phyloP scores from a whole-genome alignment of 2,113 vertebrate species.

The Manacus vitellinus region DNA sequence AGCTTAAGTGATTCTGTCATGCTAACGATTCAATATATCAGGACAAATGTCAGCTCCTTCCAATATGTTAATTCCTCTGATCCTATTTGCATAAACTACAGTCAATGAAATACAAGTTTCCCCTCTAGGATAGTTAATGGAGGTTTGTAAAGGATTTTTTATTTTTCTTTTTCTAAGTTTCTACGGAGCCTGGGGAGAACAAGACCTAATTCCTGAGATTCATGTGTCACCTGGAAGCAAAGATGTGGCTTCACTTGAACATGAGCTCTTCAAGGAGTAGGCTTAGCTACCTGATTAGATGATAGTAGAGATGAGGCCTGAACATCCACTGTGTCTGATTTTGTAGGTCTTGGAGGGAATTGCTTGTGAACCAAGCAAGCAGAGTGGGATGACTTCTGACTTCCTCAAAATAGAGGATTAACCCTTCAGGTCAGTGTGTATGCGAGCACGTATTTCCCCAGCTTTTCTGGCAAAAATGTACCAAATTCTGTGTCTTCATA shows the following conservation, averaged over 20 bases:
- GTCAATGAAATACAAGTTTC: conserved; percentile 78
- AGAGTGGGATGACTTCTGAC: neutral
- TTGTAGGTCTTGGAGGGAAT: neutral
- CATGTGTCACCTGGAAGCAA: neutral
- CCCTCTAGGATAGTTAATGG: conserved; percentile 57
- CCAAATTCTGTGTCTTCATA: neutral
- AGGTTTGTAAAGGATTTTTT: conserved; percentile 58
- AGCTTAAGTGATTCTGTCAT: conserved; percentile 95
- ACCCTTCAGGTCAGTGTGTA: neutral
- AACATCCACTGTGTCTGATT: neutral
- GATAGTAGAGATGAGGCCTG: neutral
- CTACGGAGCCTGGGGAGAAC: neutral
- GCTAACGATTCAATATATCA: conserved; percentile 93
- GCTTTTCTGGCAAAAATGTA: neutral
- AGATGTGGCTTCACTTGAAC: neutral
- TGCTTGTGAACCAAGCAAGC: neutral
- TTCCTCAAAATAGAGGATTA: neutral
- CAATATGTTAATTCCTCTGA: conserved; percentile 91
- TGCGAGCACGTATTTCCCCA: neutral
- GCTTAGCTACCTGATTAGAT: neutral
- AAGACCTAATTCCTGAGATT: neutral
- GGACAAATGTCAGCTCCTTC: conserved; percentile 91
- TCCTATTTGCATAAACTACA: conserved; percentile 89
- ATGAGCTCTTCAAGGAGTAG: neutral
- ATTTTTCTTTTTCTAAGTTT: neutral